Conservation (phyloP, 2,888 invertebrate species). For the Odontomyia ornata region DNA sequence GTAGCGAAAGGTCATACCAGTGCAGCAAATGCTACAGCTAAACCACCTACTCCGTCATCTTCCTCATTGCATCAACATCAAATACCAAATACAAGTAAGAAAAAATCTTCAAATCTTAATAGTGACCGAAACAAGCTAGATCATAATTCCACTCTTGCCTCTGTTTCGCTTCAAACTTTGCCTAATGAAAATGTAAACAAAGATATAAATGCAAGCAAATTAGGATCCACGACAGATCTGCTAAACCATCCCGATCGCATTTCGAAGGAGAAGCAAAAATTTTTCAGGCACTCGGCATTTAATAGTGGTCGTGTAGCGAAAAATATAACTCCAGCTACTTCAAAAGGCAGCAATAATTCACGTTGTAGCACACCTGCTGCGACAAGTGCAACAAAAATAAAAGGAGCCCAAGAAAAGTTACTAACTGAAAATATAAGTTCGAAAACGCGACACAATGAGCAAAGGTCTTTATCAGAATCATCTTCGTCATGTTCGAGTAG, state of each 20-base stretch:
- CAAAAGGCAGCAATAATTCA: conserved; percentile 25
- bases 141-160: conserved; percentile 35
- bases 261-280: conserved; percentile 88
- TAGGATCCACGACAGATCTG: conserved; percentile 34
- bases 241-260: conserved; percentile 68
- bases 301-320: conserved; percentile 67
- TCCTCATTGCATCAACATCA: conserved; percentile 43
- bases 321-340: conserved; percentile 41
- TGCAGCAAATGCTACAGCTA: conserved; percentile 34
- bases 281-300: conserved; percentile 83
- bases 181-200: conserved; percentile 20
- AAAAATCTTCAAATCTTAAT: conserved; percentile 43
- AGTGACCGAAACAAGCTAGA: conserved; percentile 30
- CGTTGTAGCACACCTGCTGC: conserved; percentile 13
- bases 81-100: conserved; percentile 46
- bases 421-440: conserved; percentile 1
- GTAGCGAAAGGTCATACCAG: conserved; percentile 45
- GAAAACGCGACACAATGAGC: conserved; percentile 47
- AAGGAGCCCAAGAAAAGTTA: background rate
- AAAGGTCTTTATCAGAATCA: conserved; percentile 60
- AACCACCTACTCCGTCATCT: conserved; percentile 35
- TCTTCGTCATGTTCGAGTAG: conserved; percentile 62
- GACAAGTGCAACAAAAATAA: background rate
- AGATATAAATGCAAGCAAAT: conserved; percentile 1
- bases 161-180: conserved; percentile 12